Percentiles rank a stretch among this genome's conserved stretches.
Conservation (phyloP, 2,113 vertebrate genomes). For the Apus apus region DNA sequence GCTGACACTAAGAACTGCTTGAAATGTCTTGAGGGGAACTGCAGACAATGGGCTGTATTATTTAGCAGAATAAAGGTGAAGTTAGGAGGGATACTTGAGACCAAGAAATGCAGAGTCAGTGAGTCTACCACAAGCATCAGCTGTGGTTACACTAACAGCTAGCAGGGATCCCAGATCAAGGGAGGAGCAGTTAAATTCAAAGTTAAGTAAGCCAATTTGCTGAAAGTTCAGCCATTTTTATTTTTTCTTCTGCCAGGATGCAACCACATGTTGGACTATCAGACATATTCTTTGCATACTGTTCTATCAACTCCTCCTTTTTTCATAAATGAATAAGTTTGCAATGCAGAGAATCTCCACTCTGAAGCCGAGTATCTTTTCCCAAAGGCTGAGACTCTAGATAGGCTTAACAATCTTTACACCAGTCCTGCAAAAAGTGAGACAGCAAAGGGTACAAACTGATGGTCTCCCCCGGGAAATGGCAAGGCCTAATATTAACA, state of each 20-base stretch:
- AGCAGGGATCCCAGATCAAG: not conserved
- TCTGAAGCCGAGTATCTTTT: not conserved
- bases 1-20: conserved; percentile 89
- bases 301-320: not conserved
- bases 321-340: not conserved
- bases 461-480: not conserved
- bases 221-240: not conserved
- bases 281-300: not conserved
- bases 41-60: conserved; percentile 86
- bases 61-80: conserved; percentile 84
- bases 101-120: conserved; percentile 66
- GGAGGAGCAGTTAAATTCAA: not conserved
- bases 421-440: not conserved
- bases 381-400: not conserved
- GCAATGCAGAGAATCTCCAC: not conserved
- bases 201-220: not conserved
- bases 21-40: conserved; percentile 77
- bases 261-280: not conserved
- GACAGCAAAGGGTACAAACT: not conserved
- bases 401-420: not conserved
- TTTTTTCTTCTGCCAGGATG: not conserved
- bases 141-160: not conserved
- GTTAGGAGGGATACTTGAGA: conserved; percentile 82
- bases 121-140: conserved; percentile 65
- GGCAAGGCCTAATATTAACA: not conserved